Conservation (phyloP, 2,113 vertebrate genomes). For the Urocitellus parryii region DNA sequence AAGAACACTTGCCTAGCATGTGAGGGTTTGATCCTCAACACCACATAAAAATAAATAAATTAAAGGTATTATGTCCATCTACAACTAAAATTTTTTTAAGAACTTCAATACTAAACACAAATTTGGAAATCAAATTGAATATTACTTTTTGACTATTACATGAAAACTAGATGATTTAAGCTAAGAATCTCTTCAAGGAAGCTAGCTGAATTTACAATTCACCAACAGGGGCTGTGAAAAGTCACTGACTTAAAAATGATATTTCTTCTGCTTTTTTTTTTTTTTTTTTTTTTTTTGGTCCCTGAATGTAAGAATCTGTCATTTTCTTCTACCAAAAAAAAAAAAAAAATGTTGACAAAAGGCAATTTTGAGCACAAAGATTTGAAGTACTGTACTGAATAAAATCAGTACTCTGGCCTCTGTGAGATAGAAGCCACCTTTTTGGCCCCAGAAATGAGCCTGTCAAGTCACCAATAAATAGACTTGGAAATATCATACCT, state of each 20-base stretch:
- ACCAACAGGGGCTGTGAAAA: not conserved
- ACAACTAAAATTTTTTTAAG: too few relatives aligned
- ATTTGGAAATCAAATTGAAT: constrained; percentile 16
- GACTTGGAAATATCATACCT: not conserved
- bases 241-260: not conserved
- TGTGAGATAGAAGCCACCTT: not conserved
- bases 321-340: constrained; percentile 49
- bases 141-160: constrained; percentile 25
- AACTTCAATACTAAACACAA: not conserved
- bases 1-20: too few relatives aligned
- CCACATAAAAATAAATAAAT: too few relatives aligned
- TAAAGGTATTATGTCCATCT: too few relatives aligned
- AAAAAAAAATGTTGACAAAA: constrained; percentile 48
- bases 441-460: not conserved
- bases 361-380: constrained; percentile 5
- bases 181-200: not conserved
- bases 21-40: too few relatives aligned
- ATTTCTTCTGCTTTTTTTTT: constrained; percentile 20
- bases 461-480: not conserved
- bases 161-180: constrained; percentile 1
- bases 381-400: not conserved
- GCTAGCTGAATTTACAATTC: not conserved
- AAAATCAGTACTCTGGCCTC: constrained; percentile 14
- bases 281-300: not conserved
- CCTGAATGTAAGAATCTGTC: not conserved